Evolutionary conservation across 2,888 invertebrate species (phyloP).

Genomic region (Onchidella celtica): DNA sequence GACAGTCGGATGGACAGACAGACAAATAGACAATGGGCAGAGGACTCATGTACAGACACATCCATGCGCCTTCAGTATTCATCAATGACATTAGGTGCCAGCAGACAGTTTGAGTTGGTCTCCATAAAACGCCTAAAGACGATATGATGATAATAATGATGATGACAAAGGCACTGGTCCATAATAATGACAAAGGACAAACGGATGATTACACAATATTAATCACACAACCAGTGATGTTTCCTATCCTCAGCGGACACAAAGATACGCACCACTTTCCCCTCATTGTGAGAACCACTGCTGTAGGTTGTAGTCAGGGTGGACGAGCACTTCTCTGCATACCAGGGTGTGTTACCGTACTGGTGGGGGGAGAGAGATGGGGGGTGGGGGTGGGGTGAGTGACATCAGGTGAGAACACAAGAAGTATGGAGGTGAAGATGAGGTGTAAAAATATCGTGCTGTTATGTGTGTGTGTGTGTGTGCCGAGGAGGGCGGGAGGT

Average conservation of each 20-base stretch:
- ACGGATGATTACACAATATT: no score
- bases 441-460: no score
- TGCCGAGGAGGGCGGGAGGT: no score
- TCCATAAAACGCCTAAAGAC: background rate
- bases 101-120: no score
- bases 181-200: background rate
- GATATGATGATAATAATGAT: background rate
- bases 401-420: no score
- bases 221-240: no score
- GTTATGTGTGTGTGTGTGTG: no score
- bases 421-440: no score
- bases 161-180: background rate
- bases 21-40: background rate
- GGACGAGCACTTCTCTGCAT: conserved; percentile 38
- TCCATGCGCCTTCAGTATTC: background rate
- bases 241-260: no score
- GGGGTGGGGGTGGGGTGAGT: no score
- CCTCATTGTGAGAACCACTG: conserved; percentile 26
- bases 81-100: background rate
- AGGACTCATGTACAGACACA: background rate
- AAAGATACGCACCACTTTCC: conserved; percentile 39
- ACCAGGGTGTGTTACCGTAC: conserved; percentile 37
- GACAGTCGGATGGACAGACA: conserved; percentile 18
- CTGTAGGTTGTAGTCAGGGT: conserved; percentile 31
- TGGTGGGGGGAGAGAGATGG: background rate